These are phyloP conservation scores for Sisyra nigra DNA, from an alignment of 2,888 invertebrate genomes.

Conservation along the genomic window DNA sequence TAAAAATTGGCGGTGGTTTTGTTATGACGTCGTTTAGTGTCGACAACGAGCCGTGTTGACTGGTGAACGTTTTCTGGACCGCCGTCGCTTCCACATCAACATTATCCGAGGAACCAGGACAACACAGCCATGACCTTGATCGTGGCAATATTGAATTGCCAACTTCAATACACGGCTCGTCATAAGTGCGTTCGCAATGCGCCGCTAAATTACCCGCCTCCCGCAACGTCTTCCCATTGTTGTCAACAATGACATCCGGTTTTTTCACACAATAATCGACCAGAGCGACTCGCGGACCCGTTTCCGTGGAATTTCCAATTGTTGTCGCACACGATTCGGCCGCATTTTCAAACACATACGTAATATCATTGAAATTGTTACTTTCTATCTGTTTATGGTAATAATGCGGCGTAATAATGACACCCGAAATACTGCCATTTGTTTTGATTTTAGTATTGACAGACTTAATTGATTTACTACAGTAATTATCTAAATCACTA, in stretches of 20 bases:
- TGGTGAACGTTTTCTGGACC: conserved; percentile 19
- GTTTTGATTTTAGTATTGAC: too few species aligned
- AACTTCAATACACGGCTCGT: conserved; percentile 25
- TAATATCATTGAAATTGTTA: conserved; percentile 21
- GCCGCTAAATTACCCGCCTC: neutral
- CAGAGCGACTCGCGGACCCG: neutral
- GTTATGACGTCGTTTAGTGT: conserved; percentile 24
- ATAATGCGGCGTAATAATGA: too few species aligned
- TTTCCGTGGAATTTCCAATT: neutral
- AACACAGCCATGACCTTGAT: conserved; percentile 30
- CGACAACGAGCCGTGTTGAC: conserved; percentile 27
- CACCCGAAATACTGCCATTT: too few species aligned
- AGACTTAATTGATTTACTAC: too few species aligned
- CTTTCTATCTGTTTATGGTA: too few species aligned
- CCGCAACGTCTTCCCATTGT: too few species aligned
- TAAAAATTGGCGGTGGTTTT: conserved; percentile 4
- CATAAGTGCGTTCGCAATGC: conserved; percentile 26
- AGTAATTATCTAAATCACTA: too few species aligned
- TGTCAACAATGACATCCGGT: neutral
- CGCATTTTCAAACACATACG: conserved; percentile 41
- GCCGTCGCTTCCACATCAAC: conserved; percentile 11
- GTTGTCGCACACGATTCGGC: conserved; percentile 34
- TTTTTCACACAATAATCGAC: neutral
- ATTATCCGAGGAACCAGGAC: conserved; percentile 22
- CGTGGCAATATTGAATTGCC: conserved; percentile 19